Conservation (phyloP, 1,140 invertebrate genomes). For the Rhopalosiphum padi region DNA sequence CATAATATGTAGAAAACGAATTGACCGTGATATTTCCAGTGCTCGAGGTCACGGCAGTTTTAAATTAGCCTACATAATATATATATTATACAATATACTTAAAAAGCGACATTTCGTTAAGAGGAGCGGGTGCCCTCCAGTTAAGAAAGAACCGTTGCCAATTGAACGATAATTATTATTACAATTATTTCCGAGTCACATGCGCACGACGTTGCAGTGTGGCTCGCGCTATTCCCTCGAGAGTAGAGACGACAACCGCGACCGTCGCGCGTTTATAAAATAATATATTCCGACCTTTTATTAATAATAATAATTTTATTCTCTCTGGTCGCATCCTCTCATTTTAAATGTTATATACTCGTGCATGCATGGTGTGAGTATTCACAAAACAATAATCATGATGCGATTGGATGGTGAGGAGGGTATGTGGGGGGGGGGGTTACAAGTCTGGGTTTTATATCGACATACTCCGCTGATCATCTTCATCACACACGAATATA, state of each 20-base stretch:
- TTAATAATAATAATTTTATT: conserved; percentile 20
- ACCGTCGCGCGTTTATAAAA: neutral
- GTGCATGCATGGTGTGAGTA: too few relatives aligned
- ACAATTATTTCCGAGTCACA: neutral
- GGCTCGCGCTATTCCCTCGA: neutral
- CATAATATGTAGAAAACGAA: too few relatives aligned
- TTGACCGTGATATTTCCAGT: neutral
- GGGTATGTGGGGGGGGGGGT: too few relatives aligned
- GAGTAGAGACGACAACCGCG: neutral
- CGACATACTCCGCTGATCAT: neutral
- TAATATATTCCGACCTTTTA: neutral
- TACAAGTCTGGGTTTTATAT: neutral
- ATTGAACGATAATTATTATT: conserved; percentile 27
- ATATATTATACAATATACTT: neutral
- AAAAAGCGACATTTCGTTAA: neutral
- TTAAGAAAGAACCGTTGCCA: conserved; percentile 11
- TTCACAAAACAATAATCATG: neutral
- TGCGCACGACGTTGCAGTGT: neutral
- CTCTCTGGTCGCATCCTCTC: neutral
- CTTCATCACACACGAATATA: neutral
- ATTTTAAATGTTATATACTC: neutral
- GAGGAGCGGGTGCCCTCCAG: neutral
- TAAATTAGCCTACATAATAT: neutral
- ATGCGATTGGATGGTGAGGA: neutral
- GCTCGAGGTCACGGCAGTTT: neutral